Evolutionary conservation across 2,888 invertebrate species (phyloP).

Genomic region (Tenthredo mesomela): DNA sequence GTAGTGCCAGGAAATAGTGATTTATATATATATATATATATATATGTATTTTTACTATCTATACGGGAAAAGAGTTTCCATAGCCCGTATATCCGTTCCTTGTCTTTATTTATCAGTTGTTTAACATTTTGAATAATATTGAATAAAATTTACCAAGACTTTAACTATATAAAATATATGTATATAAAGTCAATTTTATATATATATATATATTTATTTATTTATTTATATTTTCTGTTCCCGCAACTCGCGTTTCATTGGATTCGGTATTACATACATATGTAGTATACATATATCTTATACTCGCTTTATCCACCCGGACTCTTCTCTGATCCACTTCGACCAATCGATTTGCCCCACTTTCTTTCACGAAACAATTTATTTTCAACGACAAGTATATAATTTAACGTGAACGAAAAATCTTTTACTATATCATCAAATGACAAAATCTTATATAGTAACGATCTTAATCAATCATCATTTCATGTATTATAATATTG

Average conservation of each 20-base stretch:
- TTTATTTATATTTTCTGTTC: neutral
- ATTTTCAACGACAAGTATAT: constrained; percentile 1
- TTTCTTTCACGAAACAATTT: neutral
- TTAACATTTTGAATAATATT: neutral
- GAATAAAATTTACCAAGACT: neutral
- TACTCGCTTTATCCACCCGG: neutral
- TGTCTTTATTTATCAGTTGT: neutral
- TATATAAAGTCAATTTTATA: neutral
- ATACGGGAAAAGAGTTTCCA: constrained; percentile 38
- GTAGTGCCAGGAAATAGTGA: neutral
- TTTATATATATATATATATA: neutral
- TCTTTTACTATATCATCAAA: neutral
- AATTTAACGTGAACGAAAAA: neutral
- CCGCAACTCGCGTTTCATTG: neutral
- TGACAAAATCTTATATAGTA: neutral
- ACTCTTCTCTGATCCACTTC: neutral
- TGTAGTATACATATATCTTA: neutral
- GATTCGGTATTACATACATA: neutral
- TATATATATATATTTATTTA: neutral
- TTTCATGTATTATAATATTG: neutral
- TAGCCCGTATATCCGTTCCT: constrained; percentile 3
- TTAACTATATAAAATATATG: too few species aligned
- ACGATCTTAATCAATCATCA: neutral
- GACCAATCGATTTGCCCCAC: constrained; percentile 13
- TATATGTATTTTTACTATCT: constrained; percentile 4